phyloP scores from a whole-genome alignment of 2,888 invertebrate genomes.

The Rhagonycha lutea region DNA sequence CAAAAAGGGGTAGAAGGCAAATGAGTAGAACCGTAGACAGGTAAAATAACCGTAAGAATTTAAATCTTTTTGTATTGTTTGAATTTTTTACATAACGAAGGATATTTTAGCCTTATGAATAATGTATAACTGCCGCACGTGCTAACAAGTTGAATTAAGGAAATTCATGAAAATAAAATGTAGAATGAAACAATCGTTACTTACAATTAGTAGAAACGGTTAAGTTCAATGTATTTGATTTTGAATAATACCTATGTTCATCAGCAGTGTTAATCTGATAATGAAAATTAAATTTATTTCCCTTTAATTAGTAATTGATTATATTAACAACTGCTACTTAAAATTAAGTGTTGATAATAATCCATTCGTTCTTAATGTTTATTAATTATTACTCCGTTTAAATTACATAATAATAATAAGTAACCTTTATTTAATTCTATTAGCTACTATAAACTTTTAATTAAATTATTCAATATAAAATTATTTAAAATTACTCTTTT shows the following conservation, averaged over 20 bases:
- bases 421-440: not conserved
- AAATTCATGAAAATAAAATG: conserved; percentile 18
- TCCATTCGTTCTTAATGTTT: not conserved
- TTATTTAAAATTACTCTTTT: too few relatives aligned
- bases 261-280: conserved; percentile 5
- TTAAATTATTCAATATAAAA: not conserved
- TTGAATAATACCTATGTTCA: not conserved
- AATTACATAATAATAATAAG: not conserved
- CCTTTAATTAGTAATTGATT: conserved; percentile 8
- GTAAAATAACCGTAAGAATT: not conserved
- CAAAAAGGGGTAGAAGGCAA: not conserved
- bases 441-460: not conserved
- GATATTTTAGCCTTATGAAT: conserved; percentile 25
- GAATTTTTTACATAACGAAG: conserved; percentile 15
- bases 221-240: conserved; percentile 8
- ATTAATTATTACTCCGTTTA: not conserved
- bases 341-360: not conserved
- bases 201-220: conserved; percentile 12
- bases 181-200: conserved; percentile 14
- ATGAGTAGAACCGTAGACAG: not conserved
- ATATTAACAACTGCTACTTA: not conserved
- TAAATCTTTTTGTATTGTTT: conserved; percentile 7
- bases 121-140: conserved; percentile 22
- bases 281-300: conserved; percentile 6
- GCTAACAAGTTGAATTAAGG: conserved; percentile 12